Evolutionary conservation across 2,888 invertebrate genomes (phyloP).

Genomic region (Cryptophagus acutangulus): DNA sequence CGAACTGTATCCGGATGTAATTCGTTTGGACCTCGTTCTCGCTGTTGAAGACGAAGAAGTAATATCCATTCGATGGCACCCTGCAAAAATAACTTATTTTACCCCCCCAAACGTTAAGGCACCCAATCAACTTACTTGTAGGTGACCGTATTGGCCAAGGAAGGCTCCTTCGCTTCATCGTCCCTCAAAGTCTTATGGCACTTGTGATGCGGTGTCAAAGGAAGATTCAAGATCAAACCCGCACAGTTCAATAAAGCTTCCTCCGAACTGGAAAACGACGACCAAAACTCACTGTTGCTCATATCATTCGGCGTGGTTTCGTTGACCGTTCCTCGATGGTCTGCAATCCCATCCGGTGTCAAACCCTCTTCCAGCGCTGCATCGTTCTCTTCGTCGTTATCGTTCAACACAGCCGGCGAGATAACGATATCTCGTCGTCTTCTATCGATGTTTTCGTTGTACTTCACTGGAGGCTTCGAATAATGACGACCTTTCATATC

Average conservation of each 20-base stretch:
- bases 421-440: conserved; percentile 49
- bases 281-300: conserved; percentile 76
- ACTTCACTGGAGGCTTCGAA: conserved; percentile 37
- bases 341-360: conserved; percentile 60
- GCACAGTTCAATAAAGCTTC: conserved; percentile 70
- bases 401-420: conserved; percentile 52
- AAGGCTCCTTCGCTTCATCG: conserved; percentile 51
- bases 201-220: conserved; percentile 59
- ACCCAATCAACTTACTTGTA: conserved; percentile 56
- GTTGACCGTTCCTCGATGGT: conserved; percentile 59
- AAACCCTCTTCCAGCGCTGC: conserved; percentile 61
- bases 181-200: conserved; percentile 50
- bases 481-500: conserved; percentile 39
- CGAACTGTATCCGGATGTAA: conserved; percentile 64
- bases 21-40: conserved; percentile 73
- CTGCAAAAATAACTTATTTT: too few species aligned
- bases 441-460: conserved; percentile 39
- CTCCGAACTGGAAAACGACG: conserved; percentile 75
- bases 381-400: conserved; percentile 58
- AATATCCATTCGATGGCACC: conserved; percentile 71
- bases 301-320: conserved; percentile 64
- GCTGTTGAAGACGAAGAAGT: conserved; percentile 78
- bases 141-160: conserved; percentile 59
- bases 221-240: conserved; percentile 67
- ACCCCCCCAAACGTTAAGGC: too few species aligned